Percentiles rank a stretch among this genome's conserved stretches.
These are phyloP conservation scores for Elephantulus edwardii DNA, from an alignment of 2,113 vertebrate species.

Conservation along the genomic window DNA sequence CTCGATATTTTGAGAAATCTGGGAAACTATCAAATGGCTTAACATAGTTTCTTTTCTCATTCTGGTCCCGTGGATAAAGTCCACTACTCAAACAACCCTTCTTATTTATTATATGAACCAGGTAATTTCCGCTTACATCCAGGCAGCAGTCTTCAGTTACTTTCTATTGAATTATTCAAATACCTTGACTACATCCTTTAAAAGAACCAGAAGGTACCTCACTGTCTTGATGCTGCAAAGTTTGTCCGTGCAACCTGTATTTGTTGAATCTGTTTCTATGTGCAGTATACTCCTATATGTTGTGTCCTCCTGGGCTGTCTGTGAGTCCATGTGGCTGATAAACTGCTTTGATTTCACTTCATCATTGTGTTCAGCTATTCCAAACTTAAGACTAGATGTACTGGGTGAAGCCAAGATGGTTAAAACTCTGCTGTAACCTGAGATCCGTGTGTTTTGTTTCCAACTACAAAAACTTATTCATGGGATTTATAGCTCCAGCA, in stretches of 20 bases:
- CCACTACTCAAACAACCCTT: neutral
- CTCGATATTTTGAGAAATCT: neutral
- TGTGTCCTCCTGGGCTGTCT: too few species aligned
- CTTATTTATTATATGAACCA: neutral
- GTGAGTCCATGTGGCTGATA: too few species aligned
- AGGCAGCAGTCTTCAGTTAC: neutral
- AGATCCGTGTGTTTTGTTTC: neutral
- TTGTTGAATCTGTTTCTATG: neutral
- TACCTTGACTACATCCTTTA: neutral
- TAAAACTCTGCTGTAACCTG: neutral
- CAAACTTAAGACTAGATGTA: too few species aligned
- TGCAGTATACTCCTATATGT: neutral
- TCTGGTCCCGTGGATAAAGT: neutral
- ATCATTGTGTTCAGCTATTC: too few species aligned
- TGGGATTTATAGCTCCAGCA: fast-evolving
- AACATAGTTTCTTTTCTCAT: neutral
- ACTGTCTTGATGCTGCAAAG: neutral
- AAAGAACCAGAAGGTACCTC: neutral
- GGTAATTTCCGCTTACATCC: neutral
- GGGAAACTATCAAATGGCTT: neutral
- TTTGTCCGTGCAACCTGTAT: neutral
- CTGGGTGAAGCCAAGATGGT: neutral
- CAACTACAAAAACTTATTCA: neutral
- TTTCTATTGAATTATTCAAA: neutral
- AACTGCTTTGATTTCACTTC: too few species aligned